These are phyloP conservation scores for Meteorus sp. DNA, from an alignment of 1,140 invertebrate genomes.

Conservation along the genomic window DNA sequence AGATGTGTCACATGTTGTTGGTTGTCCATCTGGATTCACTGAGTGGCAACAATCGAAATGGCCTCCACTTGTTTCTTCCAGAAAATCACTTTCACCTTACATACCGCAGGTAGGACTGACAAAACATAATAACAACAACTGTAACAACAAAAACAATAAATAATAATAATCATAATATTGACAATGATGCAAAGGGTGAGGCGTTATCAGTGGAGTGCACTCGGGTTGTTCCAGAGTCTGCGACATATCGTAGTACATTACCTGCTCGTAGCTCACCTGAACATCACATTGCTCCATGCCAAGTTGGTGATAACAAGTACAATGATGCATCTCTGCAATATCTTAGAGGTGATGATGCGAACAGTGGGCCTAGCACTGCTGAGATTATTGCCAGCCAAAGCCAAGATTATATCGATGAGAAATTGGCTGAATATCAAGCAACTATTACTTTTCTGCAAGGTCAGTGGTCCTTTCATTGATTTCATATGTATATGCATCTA, in stretches of 20 bases:
- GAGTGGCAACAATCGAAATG: slow-evolving; percentile 68
- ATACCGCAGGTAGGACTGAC: slow-evolving; percentile 55
- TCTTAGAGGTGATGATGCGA: slow-evolving; percentile 67
- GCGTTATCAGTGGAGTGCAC: slow-evolving; percentile 5
- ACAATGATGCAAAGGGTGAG: too few species aligned
- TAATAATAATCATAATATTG: too few species aligned
- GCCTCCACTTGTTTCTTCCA: slow-evolving; percentile 58
- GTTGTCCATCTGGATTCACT: slow-evolving; percentile 51
- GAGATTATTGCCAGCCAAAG: slow-evolving; percentile 91
- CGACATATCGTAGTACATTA: slow-evolving; percentile 52
- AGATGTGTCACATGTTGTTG: slow-evolving; percentile 52
- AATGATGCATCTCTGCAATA: slow-evolving; percentile 72
- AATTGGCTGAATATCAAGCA: slow-evolving; percentile 88
- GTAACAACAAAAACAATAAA: too few species aligned
- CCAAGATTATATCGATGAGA: slow-evolving; percentile 92
- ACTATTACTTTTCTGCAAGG: slow-evolving; percentile 89
- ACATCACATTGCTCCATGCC: slow-evolving; percentile 66
- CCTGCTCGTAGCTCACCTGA: slow-evolving; percentile 64
- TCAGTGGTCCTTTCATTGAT: slow-evolving; percentile 56
- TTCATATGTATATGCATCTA: background rate
- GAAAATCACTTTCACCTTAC: slow-evolving; percentile 50
- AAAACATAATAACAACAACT: too few species aligned
- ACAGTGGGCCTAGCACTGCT: slow-evolving; percentile 78
- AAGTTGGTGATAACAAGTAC: slow-evolving; percentile 64
- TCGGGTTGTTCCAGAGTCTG: slow-evolving; percentile 49